Evolutionary conservation across 2,888 invertebrate species (phyloP).

Genomic region (Trichopria drosophilae): DNA sequence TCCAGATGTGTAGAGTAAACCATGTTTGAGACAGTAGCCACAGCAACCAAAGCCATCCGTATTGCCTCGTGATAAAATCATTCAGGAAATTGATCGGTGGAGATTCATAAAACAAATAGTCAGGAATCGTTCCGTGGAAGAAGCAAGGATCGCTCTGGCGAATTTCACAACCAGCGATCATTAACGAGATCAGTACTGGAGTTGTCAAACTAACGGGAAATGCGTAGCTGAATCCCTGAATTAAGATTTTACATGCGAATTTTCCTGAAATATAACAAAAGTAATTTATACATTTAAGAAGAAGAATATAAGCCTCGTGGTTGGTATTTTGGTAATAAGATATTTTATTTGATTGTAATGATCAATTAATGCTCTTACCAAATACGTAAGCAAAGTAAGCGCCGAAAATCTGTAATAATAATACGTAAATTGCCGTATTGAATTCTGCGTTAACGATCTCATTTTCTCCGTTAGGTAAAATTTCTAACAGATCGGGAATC

Average conservation of each 20-base stretch:
- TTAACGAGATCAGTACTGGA: conserved; percentile 72
- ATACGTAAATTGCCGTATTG: conserved; percentile 74
- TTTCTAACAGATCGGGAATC: conserved; percentile 74
- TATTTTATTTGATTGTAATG: too few relatives aligned
- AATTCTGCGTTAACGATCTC: conserved; percentile 72
- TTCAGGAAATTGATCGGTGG: conserved; percentile 74
- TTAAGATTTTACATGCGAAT: conserved; percentile 85
- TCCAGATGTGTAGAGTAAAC: conserved; percentile 86
- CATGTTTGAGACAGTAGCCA: conserved; percentile 85
- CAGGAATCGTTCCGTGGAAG: conserved; percentile 70
- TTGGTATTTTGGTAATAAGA: background rate
- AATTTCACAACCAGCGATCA: conserved; percentile 69
- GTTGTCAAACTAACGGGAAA: conserved; percentile 78
- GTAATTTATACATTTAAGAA: background rate
- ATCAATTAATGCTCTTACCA: too few relatives aligned
- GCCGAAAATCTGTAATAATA: conserved; percentile 79
- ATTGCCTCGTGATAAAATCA: conserved; percentile 65
- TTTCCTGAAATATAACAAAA: conserved; percentile 61
- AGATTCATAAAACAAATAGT: conserved; percentile 90
- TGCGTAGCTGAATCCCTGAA: conserved; percentile 85
- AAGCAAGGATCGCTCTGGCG: conserved; percentile 70
- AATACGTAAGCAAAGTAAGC: conserved; percentile 89
- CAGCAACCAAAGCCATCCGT: conserved; percentile 77
- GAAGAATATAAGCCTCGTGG: background rate
- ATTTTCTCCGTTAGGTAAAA: conserved; percentile 75